Base-by-base conservation (phyloP, 2,797 vertebrate genomes). In the Orestias chungarensis region DNA sequence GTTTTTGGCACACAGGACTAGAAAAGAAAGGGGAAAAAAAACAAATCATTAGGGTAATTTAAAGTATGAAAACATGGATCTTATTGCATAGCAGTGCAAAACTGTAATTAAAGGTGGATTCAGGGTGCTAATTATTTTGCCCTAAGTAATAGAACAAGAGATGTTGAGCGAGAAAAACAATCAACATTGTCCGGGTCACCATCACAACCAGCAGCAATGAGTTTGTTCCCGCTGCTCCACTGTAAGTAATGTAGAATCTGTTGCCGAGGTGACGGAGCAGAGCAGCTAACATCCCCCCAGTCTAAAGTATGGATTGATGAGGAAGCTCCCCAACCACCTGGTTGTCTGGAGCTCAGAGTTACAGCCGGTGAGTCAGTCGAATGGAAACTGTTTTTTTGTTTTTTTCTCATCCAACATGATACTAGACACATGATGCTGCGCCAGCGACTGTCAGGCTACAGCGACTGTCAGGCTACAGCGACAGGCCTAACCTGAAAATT, bases 1-100 rank as follows among this genome's bases (percentile, higher is more conserved):
- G 92, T 99, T 99, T 95, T 99, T 99, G 89, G 97, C 98, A 86
- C 98, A 99, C 82, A 99, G 95, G 85, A 99, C 97, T 99, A 95
- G 68, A 89, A 85, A 52, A 82, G 44, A 86, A 77, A 70, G 25
- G 73, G 9, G 17, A 35, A 64, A 76, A 38, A 20, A 31, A 27
- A 0, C 0, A 52, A 50, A 68, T 18, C 0, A 7, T 87, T 76
- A 82, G 50, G 42, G 64, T 31, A 31, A 61, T 10, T 17, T 52
- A n/a, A 27, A 27, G 46, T 71, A 52, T 72, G 68, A 31, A 76
- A 68, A 61, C 62, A 72, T 70, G 38, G 35, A 23, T 15, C 38
- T n/a, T 38, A 31, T 23, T 35, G 35, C 35, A n/a, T n/a, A 4
- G 59, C 23, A 40, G 5, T 1, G 23, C 8, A 29, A 62, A n/a